Evolutionary conservation across 2,797 vertebrate species (phyloP), one percentile per base, ranked within the genome.

Genomic region (Myripristis jacobus): DNA sequence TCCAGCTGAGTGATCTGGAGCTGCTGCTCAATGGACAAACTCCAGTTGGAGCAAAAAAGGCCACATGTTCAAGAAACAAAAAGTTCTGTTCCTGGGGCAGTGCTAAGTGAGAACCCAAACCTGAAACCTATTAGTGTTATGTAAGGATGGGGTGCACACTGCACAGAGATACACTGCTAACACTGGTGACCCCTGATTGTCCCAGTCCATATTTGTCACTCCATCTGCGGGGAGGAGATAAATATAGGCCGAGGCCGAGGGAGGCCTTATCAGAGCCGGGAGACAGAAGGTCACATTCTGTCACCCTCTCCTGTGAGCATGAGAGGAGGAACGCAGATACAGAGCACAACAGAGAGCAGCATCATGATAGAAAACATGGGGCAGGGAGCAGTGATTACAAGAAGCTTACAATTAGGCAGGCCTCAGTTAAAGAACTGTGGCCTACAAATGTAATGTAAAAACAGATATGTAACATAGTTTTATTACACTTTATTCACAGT

Each of bases 151-250:
- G 25, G 15, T 7, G 34, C 6, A 4, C 4, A 4, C 8, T 55
- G 25, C 64, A 68, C 27, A 38, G 18, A 67, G 43, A 61, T 50
- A 66, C 10, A 47, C 22, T 36, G 61, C 41, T 41, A 21, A 46
- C 21, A 13, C 13, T 12, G 50, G 69, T 80, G 86, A 91, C 90
- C 84, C 89, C 48, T 72, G 71, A 58, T 81, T 36, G 34, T 36
- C 34, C 34, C 34, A 85, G 87, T 83, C 76, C 4, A 0, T 86
- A 87, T 89, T 88, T 92, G 92, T 89, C 88, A 89, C 86, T 70
- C 64, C 79, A 54, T 73, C 59, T 85, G 85, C 47, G 38, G 60
- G 21, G 25, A 3, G 34, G 38, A 3, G 70, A 87, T 87, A 89
- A 88, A 86, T 85, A 88, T 66, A 89, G 83, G 66, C 62, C 38